Evolutionary conservation across 1,140 invertebrate species (phyloP).

Genomic region (Cardiocondyla obscurior): DNA sequence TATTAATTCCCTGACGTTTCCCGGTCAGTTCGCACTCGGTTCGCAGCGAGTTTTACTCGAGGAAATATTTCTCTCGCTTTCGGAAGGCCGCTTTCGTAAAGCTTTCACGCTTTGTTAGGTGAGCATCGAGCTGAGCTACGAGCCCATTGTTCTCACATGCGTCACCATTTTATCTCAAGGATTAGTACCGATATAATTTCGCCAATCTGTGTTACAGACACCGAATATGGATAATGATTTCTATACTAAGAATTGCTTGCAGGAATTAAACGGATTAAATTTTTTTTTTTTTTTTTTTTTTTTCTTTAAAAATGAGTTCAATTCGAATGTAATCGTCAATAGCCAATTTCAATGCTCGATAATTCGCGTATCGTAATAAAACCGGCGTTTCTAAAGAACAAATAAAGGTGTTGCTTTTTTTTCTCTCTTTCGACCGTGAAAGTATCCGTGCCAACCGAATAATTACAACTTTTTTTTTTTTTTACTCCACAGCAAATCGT

Average conservation of each 20-base stretch:
- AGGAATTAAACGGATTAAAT: no score
- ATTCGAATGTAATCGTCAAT: not conserved
- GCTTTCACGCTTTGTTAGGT: not conserved
- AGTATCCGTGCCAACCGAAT: slow-evolving; percentile 17
- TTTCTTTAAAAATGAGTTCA: no score
- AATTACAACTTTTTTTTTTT: slow-evolving; percentile 30
- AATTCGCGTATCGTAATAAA: not conserved
- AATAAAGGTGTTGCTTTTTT: not conserved
- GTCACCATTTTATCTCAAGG: not conserved
- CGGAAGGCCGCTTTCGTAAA: not conserved
- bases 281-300: no score
- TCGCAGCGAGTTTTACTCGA: not conserved
- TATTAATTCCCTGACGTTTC: not conserved
- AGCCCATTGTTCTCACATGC: not conserved
- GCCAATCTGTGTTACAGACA: not conserved
- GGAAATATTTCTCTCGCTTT: not conserved
- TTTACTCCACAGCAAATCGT: not conserved
- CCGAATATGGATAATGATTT: not conserved
- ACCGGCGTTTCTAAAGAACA: not conserved
- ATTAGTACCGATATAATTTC: not conserved
- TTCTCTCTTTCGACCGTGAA: slow-evolving; percentile 17
- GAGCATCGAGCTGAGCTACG: not conserved
- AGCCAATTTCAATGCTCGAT: not conserved
- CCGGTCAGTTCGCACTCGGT: not conserved
- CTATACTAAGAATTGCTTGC: not conserved